Evolutionary conservation across 1,140 invertebrate species (phyloP).

Genomic region (Calosoma granatense): DNA sequence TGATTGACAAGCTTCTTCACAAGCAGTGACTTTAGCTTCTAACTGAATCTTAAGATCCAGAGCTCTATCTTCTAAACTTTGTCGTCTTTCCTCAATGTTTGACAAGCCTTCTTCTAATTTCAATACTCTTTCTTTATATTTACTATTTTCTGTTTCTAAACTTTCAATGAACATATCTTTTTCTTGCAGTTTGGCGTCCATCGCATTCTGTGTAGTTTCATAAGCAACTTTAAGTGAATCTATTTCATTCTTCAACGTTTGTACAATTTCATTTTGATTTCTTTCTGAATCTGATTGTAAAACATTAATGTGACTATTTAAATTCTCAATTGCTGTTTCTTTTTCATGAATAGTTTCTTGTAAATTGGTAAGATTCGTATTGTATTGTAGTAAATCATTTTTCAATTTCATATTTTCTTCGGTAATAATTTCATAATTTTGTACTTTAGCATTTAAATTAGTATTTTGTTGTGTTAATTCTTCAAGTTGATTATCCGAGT

Average conservation of each 20-base stretch:
- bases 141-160: conserved; percentile 53
- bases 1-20: conserved; percentile 41
- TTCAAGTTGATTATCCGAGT: conserved; percentile 16
- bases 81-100: conserved; percentile 41
- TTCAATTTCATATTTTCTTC: conserved; percentile 9
- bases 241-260: conserved; percentile 35
- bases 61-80: conserved; percentile 41
- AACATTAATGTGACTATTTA: conserved; percentile 35
- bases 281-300: conserved; percentile 31
- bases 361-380: conserved; percentile 24
- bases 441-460: neutral
- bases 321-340: conserved; percentile 29
- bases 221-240: conserved; percentile 24
- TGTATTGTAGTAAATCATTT: conserved; percentile 8
- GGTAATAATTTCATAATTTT: neutral
- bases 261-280: conserved; percentile 31
- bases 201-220: conserved; percentile 16
- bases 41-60: conserved; percentile 44
- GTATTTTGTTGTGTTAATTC: conserved; percentile 18
- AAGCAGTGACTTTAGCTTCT: conserved; percentile 40
- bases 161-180: conserved; percentile 60
- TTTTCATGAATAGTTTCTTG: conserved; percentile 31
- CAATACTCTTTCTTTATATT: conserved; percentile 47
- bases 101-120: conserved; percentile 48
- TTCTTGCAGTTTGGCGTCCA: conserved; percentile 52